Base-by-base conservation (phyloP, 1,140 invertebrate genomes). In the Geopemphigus sp. region DNA sequence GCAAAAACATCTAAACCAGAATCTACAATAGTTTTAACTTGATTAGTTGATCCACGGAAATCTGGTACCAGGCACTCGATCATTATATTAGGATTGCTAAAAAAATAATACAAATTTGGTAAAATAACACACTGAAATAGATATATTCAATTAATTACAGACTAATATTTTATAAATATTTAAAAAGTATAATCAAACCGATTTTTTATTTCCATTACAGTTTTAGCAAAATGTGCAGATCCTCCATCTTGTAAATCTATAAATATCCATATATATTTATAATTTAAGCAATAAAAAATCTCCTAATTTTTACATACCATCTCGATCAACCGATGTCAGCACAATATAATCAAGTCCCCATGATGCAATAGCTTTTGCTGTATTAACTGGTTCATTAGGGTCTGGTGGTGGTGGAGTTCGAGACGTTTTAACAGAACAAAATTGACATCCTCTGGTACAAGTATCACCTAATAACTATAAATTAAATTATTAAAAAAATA, bases 311-410 rank as follows among this genome's bases (percentile, higher is more conserved):
- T 1, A 78, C 39, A 32, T 84, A 94, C 92, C 95, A 89, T 98
- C 98, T 85, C 98, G 89, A 86, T 99, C 98, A 0, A 99, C 98
- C 19, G 96, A 98, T 5, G 98, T 99, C 5, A 99, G 86, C 26
- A 99, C 98, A 81, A 99, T 92, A 87, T 99, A 99, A 85, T 98
- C 95, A 14, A 99, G 87, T 15, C 95, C 95, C 98, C 98, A 99
- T 61, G 93, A 90, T 66, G 91, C 89, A 83, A 99, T 93, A 5
- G 98, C 97, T 81, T 87, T 89, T 3, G 97, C 98, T 6, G 97
- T 99, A 86, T 99, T 97, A 8, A 89, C 83, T 12, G 98, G 98
- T 86, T 99, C 98, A 76, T 92, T 87, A 0, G 92, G 90, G 89
- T 99, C 95, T 14, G 96, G 89, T 0, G 95, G 91, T 15, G 95